Evolutionary conservation across 2,888 invertebrate genomes (phyloP), one percentile per base, ranked within the genome.

Genomic region (Sphaeridia pumilis): DNA sequence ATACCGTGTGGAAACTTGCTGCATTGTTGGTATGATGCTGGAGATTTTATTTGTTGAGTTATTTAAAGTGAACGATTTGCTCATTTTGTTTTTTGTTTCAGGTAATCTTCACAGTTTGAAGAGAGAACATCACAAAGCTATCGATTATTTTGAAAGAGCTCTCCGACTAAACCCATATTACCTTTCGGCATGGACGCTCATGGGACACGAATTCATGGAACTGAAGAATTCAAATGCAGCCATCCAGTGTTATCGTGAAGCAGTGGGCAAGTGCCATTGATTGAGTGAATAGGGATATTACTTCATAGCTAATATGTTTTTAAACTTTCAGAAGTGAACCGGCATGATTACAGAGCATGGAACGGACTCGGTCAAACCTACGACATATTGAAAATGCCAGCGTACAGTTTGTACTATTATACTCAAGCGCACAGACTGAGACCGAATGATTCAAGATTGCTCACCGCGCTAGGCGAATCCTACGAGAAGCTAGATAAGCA

Each of bases 171-270:
- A 94, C 74, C 93, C 94, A 0, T 84, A 87, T 67, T 94, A 94
- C 71, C 73, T 93, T 45, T 87, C 92, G 0, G 95, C 93, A 0
- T 98, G 95, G 95, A 95, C 94, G 2, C 75, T 98, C 41, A 89
- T 98, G 82, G 98, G 98, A 0, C 98, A 98, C 69, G 97, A 98
- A 71, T 97, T 88, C 71, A 92, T 98, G 83, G 97, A 98, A 73
- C 79, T 97, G 72, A 97, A 97, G 71, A 97, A 97, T 71, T 89
- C 92, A 0, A 89, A 90, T 72, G 95, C 94, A 17, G 97, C 97
- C n/a, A 94, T 97, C 69, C 90, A 94, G 68, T 90, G 95, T 67
- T 98, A 98, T 69, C 77, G 95, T 66, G 89, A 92, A 71, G 97
- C 97, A 43, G 87, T 95, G 65, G 92, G 90, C 89, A 73, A 68